A percentile compares a stretch with the other conserved stretches of the same genome.
Evolutionary conservation across 1,140 invertebrate genomes (phyloP).

Genomic region (Carposina sasakii): DNA sequence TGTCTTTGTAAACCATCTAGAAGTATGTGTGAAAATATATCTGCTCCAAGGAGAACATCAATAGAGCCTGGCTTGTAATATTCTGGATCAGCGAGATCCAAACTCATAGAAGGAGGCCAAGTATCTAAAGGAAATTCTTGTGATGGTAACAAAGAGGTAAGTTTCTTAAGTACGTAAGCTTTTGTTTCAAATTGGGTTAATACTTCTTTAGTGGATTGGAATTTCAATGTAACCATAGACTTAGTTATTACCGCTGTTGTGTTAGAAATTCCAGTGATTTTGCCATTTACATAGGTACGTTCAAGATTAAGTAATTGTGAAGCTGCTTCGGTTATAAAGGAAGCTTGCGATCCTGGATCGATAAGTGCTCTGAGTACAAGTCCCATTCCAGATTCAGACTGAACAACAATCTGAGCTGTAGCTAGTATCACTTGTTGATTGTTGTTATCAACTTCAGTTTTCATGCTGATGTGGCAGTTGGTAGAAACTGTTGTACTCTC

Average conservation of each 20-base stretch:
- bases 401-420: constrained; percentile 14
- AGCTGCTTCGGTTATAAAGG: constrained; percentile 17
- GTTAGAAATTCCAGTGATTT: constrained; percentile 22
- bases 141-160: constrained; percentile 23
- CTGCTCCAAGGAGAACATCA: constrained; percentile 26
- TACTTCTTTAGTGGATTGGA: constrained; percentile 6
- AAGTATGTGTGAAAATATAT: constrained; percentile 19
- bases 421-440: constrained; percentile 13
- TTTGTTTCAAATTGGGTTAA: constrained; percentile 8
- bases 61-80: constrained; percentile 23
- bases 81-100: constrained; percentile 24
- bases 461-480: background rate
- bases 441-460: constrained; percentile 6
- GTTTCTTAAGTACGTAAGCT: constrained; percentile 19
- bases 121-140: constrained; percentile 4
- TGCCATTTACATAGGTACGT: constrained; percentile 13
- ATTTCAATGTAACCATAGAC: constrained; percentile 13
- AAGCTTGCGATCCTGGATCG: constrained; percentile 23
- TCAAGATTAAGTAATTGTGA: constrained; percentile 14
- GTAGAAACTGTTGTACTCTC: background rate
- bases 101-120: constrained; percentile 10
- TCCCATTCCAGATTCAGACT: constrained; percentile 3
- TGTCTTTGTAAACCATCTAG: constrained; percentile 20
- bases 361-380: constrained; percentile 14
- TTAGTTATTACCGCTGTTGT: constrained; percentile 20